A percentile compares a stretch with the other conserved stretches of the same genome.
These are phyloP conservation scores for Butorides virescens DNA, from an alignment of 2,113 vertebrate species.

Conservation along the genomic window DNA sequence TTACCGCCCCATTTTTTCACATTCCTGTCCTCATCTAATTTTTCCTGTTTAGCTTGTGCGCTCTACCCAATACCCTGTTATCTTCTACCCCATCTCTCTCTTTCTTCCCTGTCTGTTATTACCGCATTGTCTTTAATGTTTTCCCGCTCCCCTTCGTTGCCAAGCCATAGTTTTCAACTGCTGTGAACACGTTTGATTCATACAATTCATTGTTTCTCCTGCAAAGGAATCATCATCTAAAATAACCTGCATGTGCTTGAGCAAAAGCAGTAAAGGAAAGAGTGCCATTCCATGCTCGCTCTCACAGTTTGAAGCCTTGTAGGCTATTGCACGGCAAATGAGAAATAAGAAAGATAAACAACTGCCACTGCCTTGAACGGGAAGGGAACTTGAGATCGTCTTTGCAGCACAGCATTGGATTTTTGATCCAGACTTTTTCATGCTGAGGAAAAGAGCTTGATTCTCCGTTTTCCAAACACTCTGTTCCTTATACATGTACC, in stretches of 20 bases:
- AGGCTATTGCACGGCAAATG: background rate
- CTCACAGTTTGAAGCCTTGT: background rate
- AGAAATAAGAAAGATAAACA: background rate
- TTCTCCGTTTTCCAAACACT: background rate
- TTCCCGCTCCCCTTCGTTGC: background rate
- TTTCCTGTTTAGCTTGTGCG: constrained; percentile 4
- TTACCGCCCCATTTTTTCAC: constrained; percentile 25
- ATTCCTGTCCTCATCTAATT: constrained; percentile 19
- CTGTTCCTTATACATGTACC: background rate
- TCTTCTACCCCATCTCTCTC: constrained; percentile 31
- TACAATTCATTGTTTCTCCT: background rate
- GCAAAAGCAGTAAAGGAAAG: background rate
- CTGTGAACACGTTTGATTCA: background rate
- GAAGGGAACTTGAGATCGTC: background rate
- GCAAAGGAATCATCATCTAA: background rate
- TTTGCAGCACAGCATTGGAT: background rate
- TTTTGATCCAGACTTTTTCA: background rate
- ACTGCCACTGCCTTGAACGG: background rate
- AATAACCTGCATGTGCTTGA: background rate
- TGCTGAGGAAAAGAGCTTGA: background rate
- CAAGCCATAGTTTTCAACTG: background rate
- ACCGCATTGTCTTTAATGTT: constrained; percentile 3
- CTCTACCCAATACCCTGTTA: background rate
- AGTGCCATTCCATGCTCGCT: background rate
- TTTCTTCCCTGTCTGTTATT: background rate